Percentiles rank a stretch among this genome's conserved stretches.
Evolutionary conservation across 2,888 invertebrate species (phyloP).

Genomic region (Mamestra brassicae): DNA sequence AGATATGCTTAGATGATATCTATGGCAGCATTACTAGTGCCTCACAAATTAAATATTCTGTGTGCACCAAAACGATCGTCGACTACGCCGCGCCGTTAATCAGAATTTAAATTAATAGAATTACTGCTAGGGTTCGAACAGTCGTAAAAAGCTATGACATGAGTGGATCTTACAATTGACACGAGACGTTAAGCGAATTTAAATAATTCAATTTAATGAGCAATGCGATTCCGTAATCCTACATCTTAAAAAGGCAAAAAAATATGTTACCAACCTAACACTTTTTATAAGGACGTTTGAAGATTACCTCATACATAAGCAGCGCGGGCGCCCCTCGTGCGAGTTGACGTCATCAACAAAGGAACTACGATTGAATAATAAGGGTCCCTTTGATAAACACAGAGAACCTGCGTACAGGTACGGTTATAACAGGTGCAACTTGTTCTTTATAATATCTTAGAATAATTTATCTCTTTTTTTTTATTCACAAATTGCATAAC

Average conservation of each 20-base stretch:
- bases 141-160: constrained; percentile 68
- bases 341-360: constrained; percentile 78
- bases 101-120: constrained; percentile 66
- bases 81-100: constrained; percentile 61
- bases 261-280: constrained; percentile 72
- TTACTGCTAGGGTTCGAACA: constrained; percentile 58
- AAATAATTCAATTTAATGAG: constrained; percentile 70
- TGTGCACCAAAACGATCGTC: constrained; percentile 49
- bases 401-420: constrained; percentile 74
- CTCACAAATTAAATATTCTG: constrained; percentile 48
- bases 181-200: constrained; percentile 66
- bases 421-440: constrained; percentile 64
- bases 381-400: constrained; percentile 72
- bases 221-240: constrained; percentile 73
- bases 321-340: constrained; percentile 75
- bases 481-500: not conserved
- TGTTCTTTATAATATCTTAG: constrained; percentile 30
- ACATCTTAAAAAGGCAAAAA: constrained; percentile 68
- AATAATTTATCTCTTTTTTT: constrained; percentile 14
- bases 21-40: constrained; percentile 21
- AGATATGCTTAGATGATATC: too few species aligned
- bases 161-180: constrained; percentile 53
- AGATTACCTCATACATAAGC: constrained; percentile 81
- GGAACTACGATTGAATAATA: constrained; percentile 72
- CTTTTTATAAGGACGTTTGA: constrained; percentile 73